Evolutionary conservation across 2,113 vertebrate species (phyloP).

Genomic region (Oreotrochilus melanogaster): DNA sequence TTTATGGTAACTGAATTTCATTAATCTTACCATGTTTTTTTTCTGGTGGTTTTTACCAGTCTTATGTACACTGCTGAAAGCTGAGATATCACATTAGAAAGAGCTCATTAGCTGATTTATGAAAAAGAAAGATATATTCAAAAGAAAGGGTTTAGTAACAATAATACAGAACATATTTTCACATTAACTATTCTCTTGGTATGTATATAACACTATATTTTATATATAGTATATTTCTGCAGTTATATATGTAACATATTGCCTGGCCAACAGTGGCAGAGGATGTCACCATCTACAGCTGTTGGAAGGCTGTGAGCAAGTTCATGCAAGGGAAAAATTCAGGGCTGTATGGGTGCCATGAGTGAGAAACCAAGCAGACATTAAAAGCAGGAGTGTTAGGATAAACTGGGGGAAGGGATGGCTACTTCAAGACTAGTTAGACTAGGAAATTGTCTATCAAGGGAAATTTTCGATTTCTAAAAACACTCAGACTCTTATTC

Average conservation of each 20-base stretch:
- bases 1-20: not conserved
- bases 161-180: not conserved
- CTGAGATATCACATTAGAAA: not conserved
- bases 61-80: not conserved
- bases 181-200: not conserved
- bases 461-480: not conserved
- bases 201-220: not conserved
- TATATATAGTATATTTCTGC: not conserved
- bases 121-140: not conserved
- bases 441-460: constrained; percentile 51
- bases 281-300: not conserved
- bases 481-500: constrained; percentile 18
- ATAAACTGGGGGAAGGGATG: not conserved
- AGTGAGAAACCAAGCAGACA: constrained; percentile 1
- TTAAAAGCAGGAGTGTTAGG: constrained; percentile 33
- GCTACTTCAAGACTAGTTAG: constrained; percentile 36
- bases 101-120: not conserved
- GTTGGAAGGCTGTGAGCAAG: not conserved
- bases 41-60: not conserved
- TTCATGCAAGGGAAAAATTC: not conserved
- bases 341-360: not conserved
- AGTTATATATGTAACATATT: not conserved
- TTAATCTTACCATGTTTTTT: not conserved
- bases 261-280: not conserved
- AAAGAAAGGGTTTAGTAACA: not conserved